These are phyloP conservation scores for Virgularia gustaviana DNA, from an alignment of 92 coral and sea anemone genomes.

Conservation along the genomic window DNA sequence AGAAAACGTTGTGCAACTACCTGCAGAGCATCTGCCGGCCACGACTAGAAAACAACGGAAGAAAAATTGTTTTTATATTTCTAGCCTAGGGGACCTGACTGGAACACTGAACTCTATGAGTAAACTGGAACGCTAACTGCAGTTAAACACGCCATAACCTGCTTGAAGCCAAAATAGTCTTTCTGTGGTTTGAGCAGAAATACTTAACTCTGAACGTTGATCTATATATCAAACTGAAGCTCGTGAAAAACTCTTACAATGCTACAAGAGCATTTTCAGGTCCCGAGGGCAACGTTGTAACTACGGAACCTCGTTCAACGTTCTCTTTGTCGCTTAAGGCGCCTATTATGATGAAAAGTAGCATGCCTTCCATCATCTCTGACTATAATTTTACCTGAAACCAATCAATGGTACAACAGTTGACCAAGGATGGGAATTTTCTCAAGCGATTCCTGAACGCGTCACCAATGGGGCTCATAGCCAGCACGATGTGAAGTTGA, in stretches of 20 bases:
- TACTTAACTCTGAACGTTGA: too few species aligned
- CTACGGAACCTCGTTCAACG: too few species aligned
- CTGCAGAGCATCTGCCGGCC: conserved; percentile 97
- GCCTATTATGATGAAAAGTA: too few species aligned
- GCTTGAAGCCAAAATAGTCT: too few species aligned
- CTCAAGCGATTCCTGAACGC: conserved; percentile 95
- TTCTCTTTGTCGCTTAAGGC: not conserved
- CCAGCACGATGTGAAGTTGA: conserved; percentile 95
- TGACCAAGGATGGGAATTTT: conserved; percentile 94
- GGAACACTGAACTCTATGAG: too few species aligned
- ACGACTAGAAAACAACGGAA: conserved; percentile 77
- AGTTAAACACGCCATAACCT: too few species aligned
- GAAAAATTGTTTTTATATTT: not conserved
- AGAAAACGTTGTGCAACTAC: conserved; percentile 97
- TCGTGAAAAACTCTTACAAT: too few species aligned
- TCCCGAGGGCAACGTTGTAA: not conserved
- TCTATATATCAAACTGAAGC: too few species aligned
- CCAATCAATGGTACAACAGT: conserved; percentile 99
- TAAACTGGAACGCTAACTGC: too few species aligned
- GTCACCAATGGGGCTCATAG: conserved; percentile 99
- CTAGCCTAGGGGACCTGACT: not conserved
- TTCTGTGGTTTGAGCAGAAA: too few species aligned
- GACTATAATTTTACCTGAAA: conserved; percentile 67
- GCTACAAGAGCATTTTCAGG: not conserved
- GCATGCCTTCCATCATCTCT: not conserved